Percentiles rank a stretch among this genome's conserved stretches.
These are phyloP conservation scores for Passerculus sandwichensis DNA, from an alignment of 2,797 vertebrate genomes.

Conservation along the genomic window DNA sequence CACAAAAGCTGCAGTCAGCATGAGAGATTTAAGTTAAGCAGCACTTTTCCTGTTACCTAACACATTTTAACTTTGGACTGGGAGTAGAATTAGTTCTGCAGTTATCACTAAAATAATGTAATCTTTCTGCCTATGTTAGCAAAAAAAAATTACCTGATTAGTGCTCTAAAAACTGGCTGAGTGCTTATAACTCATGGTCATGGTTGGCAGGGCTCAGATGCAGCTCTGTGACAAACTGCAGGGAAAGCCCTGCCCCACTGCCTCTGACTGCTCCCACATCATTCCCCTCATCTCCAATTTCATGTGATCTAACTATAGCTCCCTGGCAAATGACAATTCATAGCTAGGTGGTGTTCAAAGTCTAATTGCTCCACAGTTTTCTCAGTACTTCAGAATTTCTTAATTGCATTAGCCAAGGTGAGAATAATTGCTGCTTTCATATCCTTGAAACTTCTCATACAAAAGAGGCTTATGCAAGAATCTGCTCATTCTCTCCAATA, in stretches of 20 bases:
- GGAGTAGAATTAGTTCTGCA: slow-evolving; percentile 3
- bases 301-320: slow-evolving; percentile 55
- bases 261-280: background rate
- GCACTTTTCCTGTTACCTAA: background rate
- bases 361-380: slow-evolving; percentile 54
- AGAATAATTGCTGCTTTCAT: slow-evolving; percentile 69
- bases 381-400: slow-evolving; percentile 52
- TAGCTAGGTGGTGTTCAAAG: slow-evolving; percentile 47
- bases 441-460: slow-evolving; percentile 49
- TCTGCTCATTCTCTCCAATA: slow-evolving; percentile 52
- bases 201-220: background rate
- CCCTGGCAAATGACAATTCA: slow-evolving; percentile 9
- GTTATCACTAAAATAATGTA: slow-evolving; percentile 14
- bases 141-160: background rate
- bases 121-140: slow-evolving; percentile 5
- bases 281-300: background rate
- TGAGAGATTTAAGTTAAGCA: background rate
- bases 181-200: background rate
- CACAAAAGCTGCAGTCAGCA: slow-evolving; percentile 16
- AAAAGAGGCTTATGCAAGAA: slow-evolving; percentile 68
- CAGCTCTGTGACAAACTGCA: background rate
- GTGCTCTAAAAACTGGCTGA: background rate
- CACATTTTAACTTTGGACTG: background rate
- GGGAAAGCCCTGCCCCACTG: background rate
- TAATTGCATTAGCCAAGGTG: slow-evolving; percentile 69